Conservation (phyloP, 2,113 vertebrate species). For the Micromys minutus region DNA sequence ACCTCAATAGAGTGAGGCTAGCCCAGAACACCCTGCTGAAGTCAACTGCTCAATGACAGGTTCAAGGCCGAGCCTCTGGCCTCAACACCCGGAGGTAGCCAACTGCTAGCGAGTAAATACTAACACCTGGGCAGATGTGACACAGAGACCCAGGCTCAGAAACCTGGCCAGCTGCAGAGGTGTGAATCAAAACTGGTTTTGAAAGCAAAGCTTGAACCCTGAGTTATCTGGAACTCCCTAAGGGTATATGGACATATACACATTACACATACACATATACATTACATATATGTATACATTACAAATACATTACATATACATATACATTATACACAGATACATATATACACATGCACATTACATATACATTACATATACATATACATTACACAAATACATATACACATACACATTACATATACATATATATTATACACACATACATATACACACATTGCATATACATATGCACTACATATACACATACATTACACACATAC, state of each 20-base stretch:
- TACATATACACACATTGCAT: no score
- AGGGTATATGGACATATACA: not conserved
- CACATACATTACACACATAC: no score
- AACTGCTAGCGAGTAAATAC: not conserved
- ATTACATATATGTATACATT: no score
- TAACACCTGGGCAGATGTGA: not conserved
- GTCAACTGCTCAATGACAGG: not conserved
- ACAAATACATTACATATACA: no score
- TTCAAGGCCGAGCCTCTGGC: not conserved
- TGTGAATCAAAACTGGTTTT: not conserved
- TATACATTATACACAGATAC: no score
- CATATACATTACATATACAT: no score
- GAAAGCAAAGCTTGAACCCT: not conserved
- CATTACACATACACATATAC: no score
- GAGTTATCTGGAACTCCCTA: not conserved
- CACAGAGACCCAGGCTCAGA: fast-evolving
- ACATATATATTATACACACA: no score
- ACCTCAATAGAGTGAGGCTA: not conserved
- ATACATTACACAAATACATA: no score
- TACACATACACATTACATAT: no score
- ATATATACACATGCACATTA: no score
- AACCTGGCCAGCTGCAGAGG: not conserved
- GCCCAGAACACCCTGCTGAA: not conserved
- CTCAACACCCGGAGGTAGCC: not conserved
- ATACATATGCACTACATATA: not conserved